These are phyloP conservation scores for Columba livia DNA, from an alignment of 2,113 vertebrate genomes.

Conservation along the genomic window DNA sequence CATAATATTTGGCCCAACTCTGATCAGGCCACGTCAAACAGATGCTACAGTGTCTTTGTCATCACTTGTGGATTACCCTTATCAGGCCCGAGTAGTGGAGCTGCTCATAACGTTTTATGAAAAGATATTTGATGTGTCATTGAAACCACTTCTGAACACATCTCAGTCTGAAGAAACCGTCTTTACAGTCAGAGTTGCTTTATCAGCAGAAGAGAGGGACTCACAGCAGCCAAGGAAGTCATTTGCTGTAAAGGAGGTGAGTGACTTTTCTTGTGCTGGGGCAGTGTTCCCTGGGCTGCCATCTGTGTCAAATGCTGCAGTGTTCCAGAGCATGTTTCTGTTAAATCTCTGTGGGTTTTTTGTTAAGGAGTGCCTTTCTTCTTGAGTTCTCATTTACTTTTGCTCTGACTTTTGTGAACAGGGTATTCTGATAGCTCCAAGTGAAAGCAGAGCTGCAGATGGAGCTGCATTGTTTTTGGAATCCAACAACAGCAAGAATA, in stretches of 20 bases:
- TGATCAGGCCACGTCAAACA: conserved; percentile 90
- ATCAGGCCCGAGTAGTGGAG: conserved; percentile 92
- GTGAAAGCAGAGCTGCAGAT: conserved; percentile 70
- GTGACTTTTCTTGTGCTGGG: conserved; percentile 7
- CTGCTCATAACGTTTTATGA: conserved; percentile 90
- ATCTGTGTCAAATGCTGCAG: neutral
- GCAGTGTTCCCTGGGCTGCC: neutral
- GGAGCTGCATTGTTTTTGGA: conserved; percentile 56
- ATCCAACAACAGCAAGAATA: conserved; percentile 50
- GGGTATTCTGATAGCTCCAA: conserved; percentile 53
- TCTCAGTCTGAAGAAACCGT: conserved; percentile 60
- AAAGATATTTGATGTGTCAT: conserved; percentile 89
- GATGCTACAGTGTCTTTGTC: conserved; percentile 91
- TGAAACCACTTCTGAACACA: conserved; percentile 73
- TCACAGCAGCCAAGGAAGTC: conserved; percentile 82
- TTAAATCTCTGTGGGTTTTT: neutral
- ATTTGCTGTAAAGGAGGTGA: conserved; percentile 89
- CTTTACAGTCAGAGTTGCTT: conserved; percentile 47
- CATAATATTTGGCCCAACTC: conserved; percentile 95
- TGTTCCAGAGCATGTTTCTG: neutral
- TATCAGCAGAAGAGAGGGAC: conserved; percentile 80
- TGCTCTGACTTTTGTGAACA: conserved; percentile 54
- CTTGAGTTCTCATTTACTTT: conserved; percentile 29
- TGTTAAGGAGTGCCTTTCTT: neutral
- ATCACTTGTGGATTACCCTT: conserved; percentile 94